Evolutionary conservation across 2,113 vertebrate species (phyloP).

Genomic region (Crotalus helleri): DNA sequence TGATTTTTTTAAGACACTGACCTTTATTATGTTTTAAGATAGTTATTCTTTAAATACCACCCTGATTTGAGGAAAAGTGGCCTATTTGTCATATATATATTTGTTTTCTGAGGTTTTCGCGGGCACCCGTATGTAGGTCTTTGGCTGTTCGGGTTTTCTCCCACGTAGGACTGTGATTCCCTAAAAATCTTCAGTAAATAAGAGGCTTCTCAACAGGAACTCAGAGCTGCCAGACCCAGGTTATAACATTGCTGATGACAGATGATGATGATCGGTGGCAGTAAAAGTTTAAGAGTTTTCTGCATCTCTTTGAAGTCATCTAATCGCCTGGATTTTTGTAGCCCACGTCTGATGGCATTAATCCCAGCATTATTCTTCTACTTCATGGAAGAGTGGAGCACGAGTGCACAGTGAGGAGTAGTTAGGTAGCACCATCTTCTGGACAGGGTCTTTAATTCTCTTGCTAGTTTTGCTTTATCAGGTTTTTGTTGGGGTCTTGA

Average conservation of each 20-base stretch:
- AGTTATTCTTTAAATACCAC: background rate
- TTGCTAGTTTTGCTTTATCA: background rate
- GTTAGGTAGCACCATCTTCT: background rate
- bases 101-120: too few relatives aligned
- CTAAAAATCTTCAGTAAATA: background rate
- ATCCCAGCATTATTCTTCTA: background rate
- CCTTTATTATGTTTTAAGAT: background rate
- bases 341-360: background rate
- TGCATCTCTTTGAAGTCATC: background rate
- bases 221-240: background rate
- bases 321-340: background rate
- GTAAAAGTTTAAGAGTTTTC: background rate
- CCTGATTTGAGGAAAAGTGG: background rate
- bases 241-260: background rate
- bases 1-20: background rate
- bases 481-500: background rate
- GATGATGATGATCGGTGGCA: background rate
- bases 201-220: background rate
- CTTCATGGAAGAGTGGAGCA: background rate
- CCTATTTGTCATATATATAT: background rate
- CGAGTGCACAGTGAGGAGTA: background rate
- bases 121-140: too few relatives aligned
- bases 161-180: background rate
- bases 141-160: too few relatives aligned
- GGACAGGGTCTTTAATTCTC: background rate